Conservation (phyloP, 2,888 invertebrate genomes). For the Eustalomyia histrio region DNA sequence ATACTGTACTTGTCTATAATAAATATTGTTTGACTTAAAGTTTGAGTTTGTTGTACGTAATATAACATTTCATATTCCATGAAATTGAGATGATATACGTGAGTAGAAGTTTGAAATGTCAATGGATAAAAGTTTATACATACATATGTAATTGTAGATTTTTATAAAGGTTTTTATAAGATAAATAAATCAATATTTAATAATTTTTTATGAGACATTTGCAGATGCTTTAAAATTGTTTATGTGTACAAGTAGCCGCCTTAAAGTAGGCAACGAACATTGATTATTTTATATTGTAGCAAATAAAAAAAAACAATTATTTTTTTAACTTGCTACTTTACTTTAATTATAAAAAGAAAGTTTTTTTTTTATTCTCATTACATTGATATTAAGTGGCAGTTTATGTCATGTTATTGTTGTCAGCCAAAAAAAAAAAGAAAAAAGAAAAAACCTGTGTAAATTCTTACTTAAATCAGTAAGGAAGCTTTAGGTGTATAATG, state of each 20-base stretch:
- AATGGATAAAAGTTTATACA: slow-evolving; percentile 25
- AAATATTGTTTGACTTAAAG: slow-evolving; percentile 12
- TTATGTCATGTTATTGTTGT: slow-evolving; percentile 38
- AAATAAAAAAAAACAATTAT: neutral
- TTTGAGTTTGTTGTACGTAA: slow-evolving; percentile 14
- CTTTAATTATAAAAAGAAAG: neutral
- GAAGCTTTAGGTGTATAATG: slow-evolving; percentile 17
- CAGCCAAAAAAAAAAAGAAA: neutral
- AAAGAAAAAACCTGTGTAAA: neutral
- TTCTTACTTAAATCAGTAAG: neutral
- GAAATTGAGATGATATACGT: slow-evolving; percentile 56
- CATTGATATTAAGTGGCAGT: slow-evolving; percentile 41
- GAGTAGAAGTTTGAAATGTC: slow-evolving; percentile 53
- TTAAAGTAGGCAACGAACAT: slow-evolving; percentile 25
- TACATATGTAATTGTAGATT: slow-evolving; percentile 23
- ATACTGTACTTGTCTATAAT: neutral
- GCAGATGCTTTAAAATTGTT: neutral
- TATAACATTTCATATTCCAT: slow-evolving; percentile 21
- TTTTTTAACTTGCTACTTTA: neutral
- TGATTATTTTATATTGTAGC: neutral
- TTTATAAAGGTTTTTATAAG: neutral
- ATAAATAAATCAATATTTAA: slow-evolving; percentile 48
- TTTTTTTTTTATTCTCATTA: slow-evolving; percentile 15
- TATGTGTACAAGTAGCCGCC: neutral
- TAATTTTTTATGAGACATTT: slow-evolving; percentile 10